phyloP scores from a whole-genome alignment of 2,888 invertebrate species.

The Caenorhabditis sp. region DNA sequence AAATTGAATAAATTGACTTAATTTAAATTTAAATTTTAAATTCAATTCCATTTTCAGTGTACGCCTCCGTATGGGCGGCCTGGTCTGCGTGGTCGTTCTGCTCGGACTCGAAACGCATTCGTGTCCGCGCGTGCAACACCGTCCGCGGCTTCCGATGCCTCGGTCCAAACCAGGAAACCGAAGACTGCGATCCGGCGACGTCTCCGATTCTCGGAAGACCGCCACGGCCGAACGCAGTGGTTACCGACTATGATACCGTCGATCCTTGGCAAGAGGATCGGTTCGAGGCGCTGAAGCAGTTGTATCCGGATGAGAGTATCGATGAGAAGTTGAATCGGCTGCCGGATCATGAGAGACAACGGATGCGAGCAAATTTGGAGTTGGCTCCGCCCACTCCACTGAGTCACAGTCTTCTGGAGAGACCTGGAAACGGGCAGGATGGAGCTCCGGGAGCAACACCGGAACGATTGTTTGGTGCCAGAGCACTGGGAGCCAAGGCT shows the following conservation, averaged over 20 bases:
- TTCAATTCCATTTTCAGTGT: conserved; percentile 72
- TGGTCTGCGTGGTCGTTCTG: conserved; percentile 83
- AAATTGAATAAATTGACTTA: too few relatives aligned
- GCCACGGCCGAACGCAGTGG: conserved; percentile 21
- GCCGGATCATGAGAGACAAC: conserved; percentile 52
- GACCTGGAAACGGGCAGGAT: conserved; percentile 46
- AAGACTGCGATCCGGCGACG: conserved; percentile 52
- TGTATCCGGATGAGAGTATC: conserved; percentile 77
- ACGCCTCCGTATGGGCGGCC: conserved; percentile 81
- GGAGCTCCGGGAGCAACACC: conserved; percentile 66
- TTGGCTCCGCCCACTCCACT: conserved; percentile 42
- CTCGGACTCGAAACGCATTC: conserved; percentile 76
- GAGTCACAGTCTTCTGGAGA: conserved; percentile 49
- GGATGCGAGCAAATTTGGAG: conserved; percentile 20
- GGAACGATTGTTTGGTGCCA: conserved; percentile 65
- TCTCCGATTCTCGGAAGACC: conserved; percentile 50
- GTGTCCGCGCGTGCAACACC: conserved; percentile 83
- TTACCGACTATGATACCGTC: conserved; percentile 73
- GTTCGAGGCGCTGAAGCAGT: conserved; percentile 78
- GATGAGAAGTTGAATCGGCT: conserved; percentile 56
- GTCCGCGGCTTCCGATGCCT: conserved; percentile 81
- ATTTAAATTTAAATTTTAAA: too few relatives aligned
- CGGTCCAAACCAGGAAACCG: conserved; percentile 78
- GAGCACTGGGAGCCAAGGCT: conserved; percentile 50
- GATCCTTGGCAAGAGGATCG: conserved; percentile 82